phyloP scores from a whole-genome alignment of 1,140 invertebrate genomes.

The Brachionus angularis region DNA sequence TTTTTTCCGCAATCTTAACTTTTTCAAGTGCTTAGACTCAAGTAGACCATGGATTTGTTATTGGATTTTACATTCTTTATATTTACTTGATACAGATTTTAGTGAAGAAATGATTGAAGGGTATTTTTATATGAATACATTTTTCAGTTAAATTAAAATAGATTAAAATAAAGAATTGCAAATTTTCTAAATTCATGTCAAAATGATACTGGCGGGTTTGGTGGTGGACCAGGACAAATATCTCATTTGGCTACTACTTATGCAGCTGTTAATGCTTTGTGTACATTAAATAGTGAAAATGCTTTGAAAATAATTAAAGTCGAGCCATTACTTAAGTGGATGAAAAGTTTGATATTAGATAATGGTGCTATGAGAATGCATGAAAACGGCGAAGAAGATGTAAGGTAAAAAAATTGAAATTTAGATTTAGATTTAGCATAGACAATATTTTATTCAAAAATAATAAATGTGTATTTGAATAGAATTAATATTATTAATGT shows the following conservation, averaged over 20 bases:
- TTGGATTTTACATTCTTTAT: conserved; percentile 87
- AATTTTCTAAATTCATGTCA: conserved; percentile 69
- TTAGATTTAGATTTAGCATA: no score
- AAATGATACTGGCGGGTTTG: conserved; percentile 77
- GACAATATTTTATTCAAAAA: no score
- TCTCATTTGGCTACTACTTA: conserved; percentile 93
- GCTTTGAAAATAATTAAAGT: conserved; percentile 81
- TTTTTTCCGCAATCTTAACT: conserved; percentile 31
- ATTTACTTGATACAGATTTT: conserved; percentile 71
- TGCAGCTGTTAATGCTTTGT: conserved; percentile 86
- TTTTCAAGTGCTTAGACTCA: conserved; percentile 73
- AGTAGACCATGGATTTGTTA: conserved; percentile 90
- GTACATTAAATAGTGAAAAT: conserved; percentile 77
- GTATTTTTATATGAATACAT: conserved; percentile 52
- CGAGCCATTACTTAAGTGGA: conserved; percentile 55
- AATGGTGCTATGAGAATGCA: conserved; percentile 25
- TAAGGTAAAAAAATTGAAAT: no score
- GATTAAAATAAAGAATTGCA: conserved; percentile 50
- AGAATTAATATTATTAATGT: no score
- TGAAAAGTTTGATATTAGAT: conserved; percentile 17
- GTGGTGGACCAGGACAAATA: conserved; percentile 78
- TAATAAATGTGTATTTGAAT: no score
- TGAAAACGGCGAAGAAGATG: conserved; percentile 83
- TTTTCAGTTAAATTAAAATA: conserved; percentile 7
- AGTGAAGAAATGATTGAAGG: conserved; percentile 65